These are phyloP conservation scores for Papio anubis DNA, from an alignment of 2,113 vertebrate species.

Conservation along the genomic window DNA sequence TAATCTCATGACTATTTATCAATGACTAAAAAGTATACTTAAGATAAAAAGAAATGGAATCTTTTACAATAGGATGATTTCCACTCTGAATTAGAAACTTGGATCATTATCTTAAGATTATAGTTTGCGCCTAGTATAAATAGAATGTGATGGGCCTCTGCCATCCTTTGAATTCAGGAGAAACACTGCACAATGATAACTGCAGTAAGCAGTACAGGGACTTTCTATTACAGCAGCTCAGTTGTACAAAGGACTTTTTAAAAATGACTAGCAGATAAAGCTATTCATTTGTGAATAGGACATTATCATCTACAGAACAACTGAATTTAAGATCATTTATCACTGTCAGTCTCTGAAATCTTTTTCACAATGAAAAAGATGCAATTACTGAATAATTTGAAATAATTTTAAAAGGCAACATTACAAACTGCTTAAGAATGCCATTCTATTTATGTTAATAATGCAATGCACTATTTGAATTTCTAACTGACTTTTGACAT, in stretches of 20 bases:
- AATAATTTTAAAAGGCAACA: slow-evolving; percentile 72
- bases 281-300: slow-evolving; percentile 77
- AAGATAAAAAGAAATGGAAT: not conserved
- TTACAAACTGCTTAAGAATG: slow-evolving; percentile 49
- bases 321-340: slow-evolving; percentile 77
- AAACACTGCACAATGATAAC: slow-evolving; percentile 38
- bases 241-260: slow-evolving; percentile 63
- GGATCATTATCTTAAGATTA: slow-evolving; percentile 60
- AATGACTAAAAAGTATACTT: not conserved
- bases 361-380: slow-evolving; percentile 61
- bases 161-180: not conserved
- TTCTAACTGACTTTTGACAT: slow-evolving; percentile 12
- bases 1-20: not conserved
- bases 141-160: not conserved
- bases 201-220: slow-evolving; percentile 22
- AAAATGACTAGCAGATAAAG: slow-evolving; percentile 70
- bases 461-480: slow-evolving; percentile 26
- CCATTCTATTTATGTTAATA: slow-evolving; percentile 64
- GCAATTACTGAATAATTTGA: slow-evolving; percentile 78
- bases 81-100: slow-evolving; percentile 53
- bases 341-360: slow-evolving; percentile 75
- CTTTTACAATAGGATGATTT: slow-evolving; percentile 48
- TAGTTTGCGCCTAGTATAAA: slow-evolving; percentile 45
- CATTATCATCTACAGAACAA: slow-evolving; percentile 77
- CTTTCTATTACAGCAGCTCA: slow-evolving; percentile 60